These are phyloP conservation scores for Lutraria rhynchaena DNA, from an alignment of 1,140 invertebrate species.

Conservation along the genomic window DNA sequence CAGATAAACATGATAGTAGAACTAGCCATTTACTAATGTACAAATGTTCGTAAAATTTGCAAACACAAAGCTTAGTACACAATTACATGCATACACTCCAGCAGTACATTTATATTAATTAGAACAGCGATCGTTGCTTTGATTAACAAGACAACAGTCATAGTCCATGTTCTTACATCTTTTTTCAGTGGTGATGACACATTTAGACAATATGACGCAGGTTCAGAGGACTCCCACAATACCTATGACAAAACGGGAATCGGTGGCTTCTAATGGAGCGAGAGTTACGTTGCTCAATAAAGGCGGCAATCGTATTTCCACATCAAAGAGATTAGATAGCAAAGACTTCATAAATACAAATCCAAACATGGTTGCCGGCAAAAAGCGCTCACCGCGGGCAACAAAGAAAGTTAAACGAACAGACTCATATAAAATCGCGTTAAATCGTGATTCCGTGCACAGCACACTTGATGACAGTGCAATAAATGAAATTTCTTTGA, in stretches of 20 bases:
- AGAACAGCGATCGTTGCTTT: too few species aligned
- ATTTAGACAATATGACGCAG: background rate
- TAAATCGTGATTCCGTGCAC: constrained; percentile 24
- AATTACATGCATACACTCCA: too few species aligned
- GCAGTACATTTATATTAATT: too few species aligned
- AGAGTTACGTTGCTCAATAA: constrained; percentile 18
- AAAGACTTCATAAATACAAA: constrained; percentile 43
- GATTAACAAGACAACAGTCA: too few species aligned
- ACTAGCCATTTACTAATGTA: too few species aligned
- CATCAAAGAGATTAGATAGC: background rate
- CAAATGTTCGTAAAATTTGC: too few species aligned
- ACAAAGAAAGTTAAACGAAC: constrained; percentile 43
- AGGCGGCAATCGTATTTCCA: background rate
- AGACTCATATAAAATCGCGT: constrained; percentile 41
- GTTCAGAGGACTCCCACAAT: constrained; percentile 38
- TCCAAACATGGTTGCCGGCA: constrained; percentile 46
- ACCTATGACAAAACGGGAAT: constrained; percentile 50
- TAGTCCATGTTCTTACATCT: too few species aligned
- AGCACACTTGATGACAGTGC: constrained; percentile 18
- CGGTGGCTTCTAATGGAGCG: background rate
- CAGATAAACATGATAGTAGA: too few species aligned
- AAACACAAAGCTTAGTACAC: too few species aligned
- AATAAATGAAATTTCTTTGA: background rate
- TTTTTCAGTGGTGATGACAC: constrained; percentile 31
- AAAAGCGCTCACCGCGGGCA: constrained; percentile 34